Evolutionary conservation across 2,888 invertebrate genomes (phyloP).

Genomic region (Melikaiella ostensackeni): DNA sequence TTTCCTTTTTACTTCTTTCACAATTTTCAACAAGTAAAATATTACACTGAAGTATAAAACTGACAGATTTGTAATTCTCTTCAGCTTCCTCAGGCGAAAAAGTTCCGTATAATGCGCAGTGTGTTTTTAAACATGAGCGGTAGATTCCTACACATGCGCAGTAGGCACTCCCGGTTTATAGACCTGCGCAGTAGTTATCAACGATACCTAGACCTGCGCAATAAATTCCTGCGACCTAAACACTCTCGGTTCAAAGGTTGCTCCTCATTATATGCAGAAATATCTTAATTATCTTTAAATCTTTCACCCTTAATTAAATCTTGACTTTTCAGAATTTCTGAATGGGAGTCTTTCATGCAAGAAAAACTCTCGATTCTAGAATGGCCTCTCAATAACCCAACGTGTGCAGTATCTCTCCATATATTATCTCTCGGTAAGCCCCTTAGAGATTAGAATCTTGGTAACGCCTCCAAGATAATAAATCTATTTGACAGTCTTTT

Average conservation of each 20-base stretch:
- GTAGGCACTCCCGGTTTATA: too few relatives aligned
- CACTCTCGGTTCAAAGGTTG: too few relatives aligned
- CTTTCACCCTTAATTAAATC: background rate
- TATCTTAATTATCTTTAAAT: background rate
- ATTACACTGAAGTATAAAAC: background rate
- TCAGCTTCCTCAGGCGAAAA: background rate
- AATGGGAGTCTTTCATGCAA: constrained; percentile 11
- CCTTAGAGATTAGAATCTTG: constrained; percentile 30
- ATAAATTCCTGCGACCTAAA: too few relatives aligned
- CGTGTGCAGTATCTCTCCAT: constrained; percentile 16
- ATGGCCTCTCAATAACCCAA: constrained; percentile 21
- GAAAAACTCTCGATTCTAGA: background rate
- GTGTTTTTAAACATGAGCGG: too few relatives aligned
- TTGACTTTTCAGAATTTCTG: background rate
- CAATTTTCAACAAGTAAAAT: background rate
- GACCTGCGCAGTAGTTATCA: too few relatives aligned
- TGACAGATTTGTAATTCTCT: background rate
- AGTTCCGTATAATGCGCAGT: too few relatives aligned
- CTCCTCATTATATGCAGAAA: too few relatives aligned
- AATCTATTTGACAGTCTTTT: constrained; percentile 26
- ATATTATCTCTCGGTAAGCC: constrained; percentile 31
- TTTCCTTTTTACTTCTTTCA: background rate
- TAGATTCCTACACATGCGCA: too few relatives aligned
- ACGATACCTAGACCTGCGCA: too few relatives aligned
- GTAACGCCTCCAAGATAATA: constrained; percentile 30